Evolutionary conservation across 2,888 invertebrate genomes (phyloP).

Genomic region (Trachelus tabidus): DNA sequence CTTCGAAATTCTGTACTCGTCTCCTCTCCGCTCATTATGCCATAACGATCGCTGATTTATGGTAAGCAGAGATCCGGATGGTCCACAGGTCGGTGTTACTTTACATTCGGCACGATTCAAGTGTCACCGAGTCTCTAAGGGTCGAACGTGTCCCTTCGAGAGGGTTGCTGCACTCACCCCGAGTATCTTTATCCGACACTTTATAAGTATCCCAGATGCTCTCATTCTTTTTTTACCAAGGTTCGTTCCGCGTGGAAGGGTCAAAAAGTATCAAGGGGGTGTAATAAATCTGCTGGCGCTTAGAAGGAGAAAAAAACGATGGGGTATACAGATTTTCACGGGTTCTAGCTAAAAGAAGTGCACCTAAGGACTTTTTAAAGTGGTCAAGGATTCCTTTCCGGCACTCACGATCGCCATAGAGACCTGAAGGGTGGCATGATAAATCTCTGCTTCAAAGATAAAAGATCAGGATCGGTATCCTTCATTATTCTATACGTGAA

Average conservation of each 20-base stretch:
- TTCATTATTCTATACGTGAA: background rate
- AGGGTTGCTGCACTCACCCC: background rate
- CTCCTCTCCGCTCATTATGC: conserved; percentile 1
- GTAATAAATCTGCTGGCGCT: background rate
- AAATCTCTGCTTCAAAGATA: background rate
- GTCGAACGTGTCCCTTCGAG: background rate
- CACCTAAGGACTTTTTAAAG: background rate
- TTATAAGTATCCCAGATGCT: conserved; percentile 2
- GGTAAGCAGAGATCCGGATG: conserved; percentile 5
- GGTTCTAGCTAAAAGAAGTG: background rate
- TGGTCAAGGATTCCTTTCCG: background rate
- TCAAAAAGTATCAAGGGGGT: background rate
- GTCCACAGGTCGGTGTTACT: background rate
- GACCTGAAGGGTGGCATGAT: background rate
- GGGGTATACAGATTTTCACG: background rate
- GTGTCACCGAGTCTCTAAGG: background rate
- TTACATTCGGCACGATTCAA: conserved; percentile 6
- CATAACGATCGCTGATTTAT: conserved; percentile 5
- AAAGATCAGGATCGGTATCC: background rate
- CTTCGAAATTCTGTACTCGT: background rate
- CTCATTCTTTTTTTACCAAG: background rate
- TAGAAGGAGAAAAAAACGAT: background rate
- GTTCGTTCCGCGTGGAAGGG: background rate
- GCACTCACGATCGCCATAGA: background rate
- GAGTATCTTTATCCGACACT: conserved; percentile 6